A percentile compares a stretch with the other conserved stretches of the same genome.
Evolutionary conservation across 1,140 invertebrate genomes (phyloP).

Genomic region (Microplitis demolitor): DNA sequence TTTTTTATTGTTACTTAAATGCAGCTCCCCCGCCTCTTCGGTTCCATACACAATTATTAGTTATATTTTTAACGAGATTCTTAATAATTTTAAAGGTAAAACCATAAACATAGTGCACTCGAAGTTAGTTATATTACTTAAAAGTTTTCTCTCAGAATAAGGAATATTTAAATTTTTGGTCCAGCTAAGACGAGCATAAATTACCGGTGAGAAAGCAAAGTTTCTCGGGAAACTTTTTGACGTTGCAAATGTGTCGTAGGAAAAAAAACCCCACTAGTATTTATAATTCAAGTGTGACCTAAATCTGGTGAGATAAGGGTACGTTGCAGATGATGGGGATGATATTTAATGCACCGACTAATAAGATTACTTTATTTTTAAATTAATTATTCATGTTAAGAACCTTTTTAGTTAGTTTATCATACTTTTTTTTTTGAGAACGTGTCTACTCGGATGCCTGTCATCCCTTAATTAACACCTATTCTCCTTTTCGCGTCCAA

Average conservation of each 20-base stretch:
- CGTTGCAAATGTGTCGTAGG: not conserved
- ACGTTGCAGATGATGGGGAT: not conserved
- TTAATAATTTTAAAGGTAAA: not conserved
- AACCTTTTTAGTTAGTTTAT: not conserved
- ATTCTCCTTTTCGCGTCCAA: constrained; percentile 8
- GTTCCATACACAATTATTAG: no score
- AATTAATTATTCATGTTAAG: not conserved
- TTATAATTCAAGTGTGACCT: constrained; percentile 16
- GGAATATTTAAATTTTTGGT: constrained; percentile 46
- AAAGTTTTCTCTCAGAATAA: not conserved
- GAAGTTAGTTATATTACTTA: not conserved
- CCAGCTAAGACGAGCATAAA: constrained; percentile 44
- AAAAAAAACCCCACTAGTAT: not conserved
- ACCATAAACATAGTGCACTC: not conserved
- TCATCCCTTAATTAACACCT: constrained; percentile 20
- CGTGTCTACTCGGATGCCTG: not conserved
- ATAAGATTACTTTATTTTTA: no score
- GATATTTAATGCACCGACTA: no score
- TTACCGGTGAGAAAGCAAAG: constrained; percentile 23
- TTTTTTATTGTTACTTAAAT: no score
- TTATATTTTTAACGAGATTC: no score
- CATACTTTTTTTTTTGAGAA: no score
- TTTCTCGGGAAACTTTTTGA: not conserved
- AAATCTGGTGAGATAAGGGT: not conserved
- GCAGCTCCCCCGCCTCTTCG: no score